These are phyloP conservation scores for Tupaia tana DNA, from an alignment of 2,113 vertebrate genomes.

Conservation along the genomic window DNA sequence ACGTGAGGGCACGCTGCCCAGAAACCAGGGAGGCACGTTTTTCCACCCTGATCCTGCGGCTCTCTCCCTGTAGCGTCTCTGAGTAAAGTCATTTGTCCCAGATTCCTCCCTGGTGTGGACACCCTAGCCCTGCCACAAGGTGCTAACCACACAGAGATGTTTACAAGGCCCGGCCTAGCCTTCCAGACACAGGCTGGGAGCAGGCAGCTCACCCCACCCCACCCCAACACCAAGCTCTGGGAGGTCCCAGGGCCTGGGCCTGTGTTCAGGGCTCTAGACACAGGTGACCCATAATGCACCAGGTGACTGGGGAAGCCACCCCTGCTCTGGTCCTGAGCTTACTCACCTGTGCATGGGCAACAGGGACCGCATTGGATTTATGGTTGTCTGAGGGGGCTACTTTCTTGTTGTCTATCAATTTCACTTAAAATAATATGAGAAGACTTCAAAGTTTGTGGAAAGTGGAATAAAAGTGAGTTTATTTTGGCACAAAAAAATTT, in stretches of 20 bases:
- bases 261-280: not conserved
- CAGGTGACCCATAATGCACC: not conserved
- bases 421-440: not conserved
- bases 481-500: too few relatives aligned
- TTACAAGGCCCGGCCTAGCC: not conserved
- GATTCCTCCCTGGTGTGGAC: not conserved
- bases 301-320: not conserved
- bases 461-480: too few relatives aligned
- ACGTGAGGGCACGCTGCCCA: not conserved
- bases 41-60: not conserved
- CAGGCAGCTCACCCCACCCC: not conserved
- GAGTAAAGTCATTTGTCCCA: not conserved
- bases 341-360: not conserved
- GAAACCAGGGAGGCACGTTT: not conserved
- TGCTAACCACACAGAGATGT: not conserved
- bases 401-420: not conserved
- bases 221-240: not conserved
- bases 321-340: not conserved
- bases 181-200: not conserved
- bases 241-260: not conserved
- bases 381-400: too few relatives aligned
- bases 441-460: too few relatives aligned
- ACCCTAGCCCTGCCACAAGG: not conserved
- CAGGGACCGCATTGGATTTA: fast-evolving
- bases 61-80: not conserved